phyloP scores from a whole-genome alignment of 2,888 invertebrate genomes.

The Clepsis dumicolana region DNA sequence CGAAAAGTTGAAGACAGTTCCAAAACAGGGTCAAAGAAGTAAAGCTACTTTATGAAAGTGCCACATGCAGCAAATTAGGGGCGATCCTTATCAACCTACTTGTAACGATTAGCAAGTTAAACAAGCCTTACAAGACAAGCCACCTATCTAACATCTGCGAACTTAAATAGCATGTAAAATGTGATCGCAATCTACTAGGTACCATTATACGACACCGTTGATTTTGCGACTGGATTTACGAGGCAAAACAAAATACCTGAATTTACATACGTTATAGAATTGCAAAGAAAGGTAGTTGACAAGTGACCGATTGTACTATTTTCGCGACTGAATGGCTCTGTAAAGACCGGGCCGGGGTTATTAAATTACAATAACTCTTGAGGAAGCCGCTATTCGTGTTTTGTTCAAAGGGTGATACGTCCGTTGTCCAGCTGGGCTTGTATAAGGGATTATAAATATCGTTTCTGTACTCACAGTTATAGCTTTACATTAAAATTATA shows the following conservation, averaged over 20 bases:
- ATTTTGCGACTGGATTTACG: slow-evolving; percentile 67
- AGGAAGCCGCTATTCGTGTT: slow-evolving; percentile 48
- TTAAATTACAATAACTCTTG: slow-evolving; percentile 80
- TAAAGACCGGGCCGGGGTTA: slow-evolving; percentile 68
- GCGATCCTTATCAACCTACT: slow-evolving; percentile 71
- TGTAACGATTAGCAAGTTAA: slow-evolving; percentile 80
- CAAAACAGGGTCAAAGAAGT: not conserved
- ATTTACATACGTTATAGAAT: slow-evolving; percentile 60
- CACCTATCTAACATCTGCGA: slow-evolving; percentile 54
- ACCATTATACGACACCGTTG: slow-evolving; percentile 46
- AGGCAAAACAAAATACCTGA: slow-evolving; percentile 61
- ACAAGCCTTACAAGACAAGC: slow-evolving; percentile 65
- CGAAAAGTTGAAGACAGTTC: not conserved
- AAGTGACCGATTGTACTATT: slow-evolving; percentile 81
- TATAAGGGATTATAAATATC: slow-evolving; percentile 31
- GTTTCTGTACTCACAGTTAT: slow-evolving; percentile 22
- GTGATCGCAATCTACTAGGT: slow-evolving; percentile 67
- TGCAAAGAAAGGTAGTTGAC: slow-evolving; percentile 68
- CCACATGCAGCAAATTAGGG: slow-evolving; percentile 52
- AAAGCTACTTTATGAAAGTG: not conserved
- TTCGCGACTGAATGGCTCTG: slow-evolving; percentile 68
- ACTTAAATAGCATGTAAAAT: slow-evolving; percentile 46
- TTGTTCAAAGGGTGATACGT: slow-evolving; percentile 47
- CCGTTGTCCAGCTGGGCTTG: slow-evolving; percentile 36
- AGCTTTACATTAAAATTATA: slow-evolving; percentile 15